phyloP scores from a whole-genome alignment of 2,888 invertebrate genomes.

The Pseudococcus longispinus region DNA sequence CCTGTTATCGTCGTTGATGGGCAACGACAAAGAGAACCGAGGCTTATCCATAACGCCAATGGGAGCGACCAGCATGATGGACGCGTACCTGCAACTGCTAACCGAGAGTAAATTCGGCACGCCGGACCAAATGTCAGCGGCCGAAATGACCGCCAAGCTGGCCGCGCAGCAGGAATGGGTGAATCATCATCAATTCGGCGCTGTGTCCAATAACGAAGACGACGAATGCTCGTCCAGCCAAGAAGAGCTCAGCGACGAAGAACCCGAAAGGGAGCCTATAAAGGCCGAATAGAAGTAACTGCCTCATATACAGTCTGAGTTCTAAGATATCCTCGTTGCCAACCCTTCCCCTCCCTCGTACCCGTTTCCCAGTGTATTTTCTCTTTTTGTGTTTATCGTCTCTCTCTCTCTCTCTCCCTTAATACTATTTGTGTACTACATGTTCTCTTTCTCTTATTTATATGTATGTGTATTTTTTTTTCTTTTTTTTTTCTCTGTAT shows the following conservation, averaged over 20 bases:
- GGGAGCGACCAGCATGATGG: not conserved
- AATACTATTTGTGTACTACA: not conserved
- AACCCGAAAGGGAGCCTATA: slow-evolving; percentile 39
- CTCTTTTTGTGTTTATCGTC: not conserved
- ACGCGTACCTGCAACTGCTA: slow-evolving; percentile 2
- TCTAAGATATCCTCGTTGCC: not conserved
- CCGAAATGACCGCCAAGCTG: slow-evolving; percentile 34
- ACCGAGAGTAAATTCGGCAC: not conserved
- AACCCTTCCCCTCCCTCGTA: not conserved
- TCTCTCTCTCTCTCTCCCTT: not conserved
- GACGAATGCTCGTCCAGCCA: slow-evolving; percentile 43
- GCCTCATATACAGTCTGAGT: not conserved
- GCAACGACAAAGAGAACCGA: slow-evolving; percentile 44
- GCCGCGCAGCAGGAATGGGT: slow-evolving; percentile 41
- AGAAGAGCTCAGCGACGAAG: slow-evolving; percentile 34
- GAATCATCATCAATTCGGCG: not conserved
- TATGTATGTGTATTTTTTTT: not conserved
- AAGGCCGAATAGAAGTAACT: slow-evolving; percentile 34
- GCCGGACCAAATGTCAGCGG: not conserved
- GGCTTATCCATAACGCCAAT: slow-evolving; percentile 44
- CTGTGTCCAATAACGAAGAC: slow-evolving; percentile 33
- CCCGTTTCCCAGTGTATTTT: not conserved
- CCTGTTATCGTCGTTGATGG: not conserved
- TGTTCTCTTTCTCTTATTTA: not conserved
- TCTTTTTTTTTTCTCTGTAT: not conserved